Evolutionary conservation across 1,140 invertebrate genomes (phyloP).

Genomic region (Camponotus floridanus): DNA sequence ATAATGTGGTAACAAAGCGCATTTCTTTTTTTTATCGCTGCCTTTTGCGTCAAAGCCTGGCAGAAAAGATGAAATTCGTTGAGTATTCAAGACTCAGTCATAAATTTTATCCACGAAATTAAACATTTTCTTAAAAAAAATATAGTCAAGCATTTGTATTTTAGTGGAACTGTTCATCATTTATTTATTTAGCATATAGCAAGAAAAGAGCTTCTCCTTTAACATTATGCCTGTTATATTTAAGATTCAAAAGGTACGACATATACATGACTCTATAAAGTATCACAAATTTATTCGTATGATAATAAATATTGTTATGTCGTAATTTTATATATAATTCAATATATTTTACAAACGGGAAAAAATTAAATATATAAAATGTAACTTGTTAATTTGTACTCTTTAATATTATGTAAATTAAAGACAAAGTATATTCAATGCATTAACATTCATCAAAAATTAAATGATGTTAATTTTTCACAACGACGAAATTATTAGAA

Average conservation of each 20-base stretch:
- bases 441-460: background rate
- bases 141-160: conserved; percentile 22
- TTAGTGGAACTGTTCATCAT: background rate
- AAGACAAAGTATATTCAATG: background rate
- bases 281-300: background rate
- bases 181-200: background rate
- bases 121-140: conserved; percentile 26
- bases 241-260: background rate
- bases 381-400: background rate
- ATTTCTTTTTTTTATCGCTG: conserved; percentile 20
- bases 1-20: conserved; percentile 53
- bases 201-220: background rate
- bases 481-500: background rate
- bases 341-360: background rate
- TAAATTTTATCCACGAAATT: conserved; percentile 55
- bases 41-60: background rate
- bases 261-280: too few relatives aligned
- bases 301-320: background rate
- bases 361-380: background rate
- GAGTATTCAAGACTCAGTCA: background rate
- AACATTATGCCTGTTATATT: background rate
- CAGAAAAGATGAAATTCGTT: conserved; percentile 36
- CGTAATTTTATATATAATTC: background rate
- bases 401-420: conserved; percentile 1
- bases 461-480: conserved; percentile 1